Conservation (phyloP, 2,888 invertebrate species). For the Melolontha melolontha region DNA sequence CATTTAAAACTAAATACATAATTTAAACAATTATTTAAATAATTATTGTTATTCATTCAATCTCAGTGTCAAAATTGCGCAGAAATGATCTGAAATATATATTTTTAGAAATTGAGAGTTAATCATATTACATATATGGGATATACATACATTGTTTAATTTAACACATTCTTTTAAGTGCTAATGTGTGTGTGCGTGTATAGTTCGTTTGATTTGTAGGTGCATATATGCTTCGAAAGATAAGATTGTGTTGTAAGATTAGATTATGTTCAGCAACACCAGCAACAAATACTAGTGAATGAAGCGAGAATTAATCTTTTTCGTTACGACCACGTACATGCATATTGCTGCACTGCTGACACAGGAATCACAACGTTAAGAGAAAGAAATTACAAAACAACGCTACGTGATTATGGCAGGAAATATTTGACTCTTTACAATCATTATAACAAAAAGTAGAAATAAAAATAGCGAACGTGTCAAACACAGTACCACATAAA, state of each 20-base stretch:
- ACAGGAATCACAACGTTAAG: slow-evolving; percentile 1
- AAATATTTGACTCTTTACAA: slow-evolving; percentile 23
- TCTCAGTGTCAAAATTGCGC: no score
- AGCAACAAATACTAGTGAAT: slow-evolving; percentile 14
- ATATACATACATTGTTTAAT: no score
- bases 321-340: background rate
- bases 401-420: slow-evolving; percentile 25
- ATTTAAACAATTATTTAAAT: no score
- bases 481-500: slow-evolving; percentile 29
- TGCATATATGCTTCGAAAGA: no score
- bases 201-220: no score
- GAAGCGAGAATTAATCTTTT: slow-evolving; percentile 13
- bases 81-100: no score
- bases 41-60: no score
- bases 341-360: slow-evolving; percentile 13
- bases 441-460: slow-evolving; percentile 25
- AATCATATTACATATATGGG: no score
- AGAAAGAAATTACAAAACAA: slow-evolving; percentile 15
- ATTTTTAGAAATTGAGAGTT: no score
- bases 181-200: no score
- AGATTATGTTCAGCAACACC: slow-evolving; percentile 9
- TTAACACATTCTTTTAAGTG: no score
- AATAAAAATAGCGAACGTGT: slow-evolving; percentile 30
- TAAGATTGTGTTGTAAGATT: background rate
- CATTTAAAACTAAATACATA: no score